Conservation (phyloP, 2,888 invertebrate genomes). For the Eledone cirrhosa region DNA sequence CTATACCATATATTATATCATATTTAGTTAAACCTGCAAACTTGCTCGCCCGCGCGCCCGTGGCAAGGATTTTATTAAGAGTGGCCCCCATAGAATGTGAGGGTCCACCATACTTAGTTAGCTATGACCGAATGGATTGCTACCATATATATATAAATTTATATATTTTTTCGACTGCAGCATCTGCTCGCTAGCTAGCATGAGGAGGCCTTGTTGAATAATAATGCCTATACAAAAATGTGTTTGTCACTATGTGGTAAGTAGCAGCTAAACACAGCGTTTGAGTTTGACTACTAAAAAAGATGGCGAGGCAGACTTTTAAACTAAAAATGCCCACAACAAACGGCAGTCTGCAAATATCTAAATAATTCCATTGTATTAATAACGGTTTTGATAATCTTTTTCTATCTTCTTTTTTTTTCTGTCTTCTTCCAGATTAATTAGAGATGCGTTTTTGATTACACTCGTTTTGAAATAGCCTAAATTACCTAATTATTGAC, state of each 20-base stretch:
- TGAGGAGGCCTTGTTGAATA: conserved; percentile 7
- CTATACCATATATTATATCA: too few relatives aligned
- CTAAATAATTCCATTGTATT: too few relatives aligned
- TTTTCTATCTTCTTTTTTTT: too few relatives aligned
- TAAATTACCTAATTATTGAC: too few relatives aligned
- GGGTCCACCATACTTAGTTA: conserved; percentile 19
- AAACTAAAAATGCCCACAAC: too few relatives aligned
- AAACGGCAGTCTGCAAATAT: neutral
- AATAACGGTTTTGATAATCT: too few relatives aligned
- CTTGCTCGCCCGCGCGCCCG: too few relatives aligned
- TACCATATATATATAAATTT: conserved; percentile 27
- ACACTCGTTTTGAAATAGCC: too few relatives aligned
- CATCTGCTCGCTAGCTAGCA: conserved; percentile 15
- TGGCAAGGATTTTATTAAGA: conserved; percentile 26
- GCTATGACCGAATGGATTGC: conserved; percentile 27
- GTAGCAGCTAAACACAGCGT: conserved; percentile 15
- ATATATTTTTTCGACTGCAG: too few relatives aligned
- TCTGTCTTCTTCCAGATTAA: too few relatives aligned
- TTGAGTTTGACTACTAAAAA: conserved; percentile 25
- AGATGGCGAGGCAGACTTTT: conserved; percentile 20
- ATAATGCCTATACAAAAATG: conserved; percentile 18
- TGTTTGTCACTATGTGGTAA: conserved; percentile 22
- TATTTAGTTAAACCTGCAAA: conserved; percentile 14
- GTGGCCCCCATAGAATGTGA: conserved; percentile 24
- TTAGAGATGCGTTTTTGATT: too few relatives aligned